Evolutionary conservation across 2,797 vertebrate species (phyloP), one percentile per base, ranked within the genome.

Genomic region (Oryzias dopingdopingensis): DNA sequence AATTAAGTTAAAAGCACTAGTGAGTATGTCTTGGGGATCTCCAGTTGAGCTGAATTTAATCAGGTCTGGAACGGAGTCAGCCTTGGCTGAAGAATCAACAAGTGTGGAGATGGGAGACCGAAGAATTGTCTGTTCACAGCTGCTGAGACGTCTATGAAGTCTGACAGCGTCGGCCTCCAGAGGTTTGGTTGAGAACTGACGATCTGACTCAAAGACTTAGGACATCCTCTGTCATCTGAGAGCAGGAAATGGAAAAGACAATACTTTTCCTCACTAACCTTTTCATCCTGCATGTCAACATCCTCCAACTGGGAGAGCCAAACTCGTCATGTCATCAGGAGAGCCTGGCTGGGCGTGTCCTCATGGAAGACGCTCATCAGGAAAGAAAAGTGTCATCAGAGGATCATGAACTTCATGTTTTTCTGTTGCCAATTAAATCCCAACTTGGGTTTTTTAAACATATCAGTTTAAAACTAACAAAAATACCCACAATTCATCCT

Each of bases 221-320:
- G 18, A 41, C 20, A 51, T 56, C 42, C 57, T 40, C 56, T 18
- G 5, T 47, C 10, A 7, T 26, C 45, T 55, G 51, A 49, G 46
- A 54, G 42, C 56, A 49, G 14, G 16, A 32, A 62, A 42, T 22
- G 51, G 43, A 59, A 54, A 53, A 51, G 42, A 29, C 2, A 26
- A 29, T 22, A n/a, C n/a, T 50, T 40, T 46, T 49, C 32, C 50
- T 47, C 42, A 23, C 52, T 20, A 22, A 56, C 32, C 52, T 4
- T 56, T 32, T 57, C 43, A 46, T 68, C 24, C 41, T 14, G 10
- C 48, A 41, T 14, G 15, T 18, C 45, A 37, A 68, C 59, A 49
- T 56, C 17, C 5, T 46, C 24, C 43, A 52, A 56, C 41, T 32
- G 41, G 51, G 44, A 56, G 44, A 3, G 23, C 4, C 26, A 42